These are phyloP conservation scores for Tetranychus cinnabarinus DNA, from an alignment of 1,140 invertebrate genomes.

Conservation along the genomic window DNA sequence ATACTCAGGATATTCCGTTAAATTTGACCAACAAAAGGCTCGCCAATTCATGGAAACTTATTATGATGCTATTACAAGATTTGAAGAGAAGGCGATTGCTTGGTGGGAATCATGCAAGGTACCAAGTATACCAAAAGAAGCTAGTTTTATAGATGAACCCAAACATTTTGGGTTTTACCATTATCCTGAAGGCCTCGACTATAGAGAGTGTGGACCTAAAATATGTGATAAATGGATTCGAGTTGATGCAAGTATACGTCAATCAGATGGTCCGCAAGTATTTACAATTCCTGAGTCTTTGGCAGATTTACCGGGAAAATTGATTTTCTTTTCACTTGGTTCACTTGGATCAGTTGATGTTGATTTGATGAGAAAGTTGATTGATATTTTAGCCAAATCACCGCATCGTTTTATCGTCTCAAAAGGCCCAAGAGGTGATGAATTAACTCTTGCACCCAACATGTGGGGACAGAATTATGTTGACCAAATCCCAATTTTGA, in stretches of 20 bases:
- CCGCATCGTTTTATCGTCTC: conserved; percentile 3
- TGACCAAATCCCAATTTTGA: not conserved
- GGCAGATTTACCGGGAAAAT: not conserved
- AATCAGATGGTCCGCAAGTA: not conserved
- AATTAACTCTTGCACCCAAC: not conserved
- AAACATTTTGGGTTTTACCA: not conserved
- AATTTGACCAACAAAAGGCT: not conserved
- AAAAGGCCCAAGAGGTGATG: not conserved
- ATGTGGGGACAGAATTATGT: conserved; percentile 5
- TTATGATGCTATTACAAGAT: not conserved
- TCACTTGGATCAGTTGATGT: conserved; percentile 13
- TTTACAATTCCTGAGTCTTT: conserved; percentile 1
- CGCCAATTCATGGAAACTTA: not conserved
- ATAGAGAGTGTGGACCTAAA: not conserved
- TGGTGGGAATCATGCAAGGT: no score
- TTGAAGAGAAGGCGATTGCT: no score
- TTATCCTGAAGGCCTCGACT: not conserved
- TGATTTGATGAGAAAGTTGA: conserved; percentile 1
- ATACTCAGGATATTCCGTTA: not conserved
- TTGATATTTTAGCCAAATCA: not conserved
- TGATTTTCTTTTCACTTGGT: conserved; percentile 8
- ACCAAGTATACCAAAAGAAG: no score
- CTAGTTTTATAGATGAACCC: not conserved
- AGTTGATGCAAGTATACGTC: not conserved
- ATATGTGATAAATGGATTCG: not conserved